Base-by-base conservation (phyloP, 2,888 invertebrate genomes). In the Drosophila falleni region DNA sequence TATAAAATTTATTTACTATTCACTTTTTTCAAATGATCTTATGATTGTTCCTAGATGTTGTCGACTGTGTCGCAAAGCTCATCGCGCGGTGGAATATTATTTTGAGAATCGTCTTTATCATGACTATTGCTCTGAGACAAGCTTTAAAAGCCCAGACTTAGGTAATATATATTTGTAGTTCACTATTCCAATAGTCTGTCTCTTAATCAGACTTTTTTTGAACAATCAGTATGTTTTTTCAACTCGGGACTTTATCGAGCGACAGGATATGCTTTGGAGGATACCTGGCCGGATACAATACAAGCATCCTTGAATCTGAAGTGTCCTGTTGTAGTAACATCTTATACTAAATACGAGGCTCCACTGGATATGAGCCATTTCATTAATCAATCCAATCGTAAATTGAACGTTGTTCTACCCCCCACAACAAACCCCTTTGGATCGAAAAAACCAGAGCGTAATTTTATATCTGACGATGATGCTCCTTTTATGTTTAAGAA, bases 401-500 rank as follows among this genome's bases (percentile, higher is more conserved):
- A 93, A 1, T 89, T 94, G 29, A 93, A 94, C 44, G 89, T 95
- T 0, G 84, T 95, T 9, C 87, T 94, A 0, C 94, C 94, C 9
- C 94, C 95, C 0, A 93, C 93, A 13, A 92, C 92, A 37, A 96
- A 96, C 91, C 94, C 94, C 0, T 96, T 95, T 80, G 93, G 95
- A 0, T 96, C 96, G 46, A 93, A 95, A 0, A 94, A 95, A 71
- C 96, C 96, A 0, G 96, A 96, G 78, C 94, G 96, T 51, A 96
- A 96, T 87, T 96, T 96, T 74, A 95, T 96, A 13, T 95, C 95
- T 6, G 96, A 96, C 81, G 95, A 96, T 70, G 94, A 94, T 49
- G 94, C 94, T 50, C 96, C 96, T 0, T 91, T 96, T 64, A 94
- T 96, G 87, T 96, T 95, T 86, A 96, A 96, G 89, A 96, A 96